Base-by-base conservation (phyloP, 2,113 vertebrate genomes). In the Cryptomyrus ogoouensis region DNA sequence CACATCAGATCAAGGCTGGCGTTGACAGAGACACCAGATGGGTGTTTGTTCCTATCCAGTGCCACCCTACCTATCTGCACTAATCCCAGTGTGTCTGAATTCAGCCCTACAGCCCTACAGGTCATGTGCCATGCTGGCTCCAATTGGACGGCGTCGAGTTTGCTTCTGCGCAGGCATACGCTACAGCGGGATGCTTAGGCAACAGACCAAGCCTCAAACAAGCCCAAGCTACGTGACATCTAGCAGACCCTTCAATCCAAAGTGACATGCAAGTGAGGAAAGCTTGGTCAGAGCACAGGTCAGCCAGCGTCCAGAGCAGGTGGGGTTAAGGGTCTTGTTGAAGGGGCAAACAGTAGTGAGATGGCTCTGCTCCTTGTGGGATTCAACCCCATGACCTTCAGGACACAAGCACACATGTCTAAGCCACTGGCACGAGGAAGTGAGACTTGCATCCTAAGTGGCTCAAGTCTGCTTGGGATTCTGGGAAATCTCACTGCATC, bases 391-490 rank as follows among this genome's bases (percentile, higher is more conserved):
- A 31, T 66, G 9, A 66, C n/a, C 58, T 66, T 66, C n/a, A 31
- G 2, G 62, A 66, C n/a, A 1, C 62, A 62, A n/a, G 24, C 24
- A 62, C 7, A 66, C 62, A 66, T 27, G n/a, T n/a, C 9, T 27
- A 66, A 27, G 62, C 58, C 8, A n/a, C 24, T 62, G 58, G 24
- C 8, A 2, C 1, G 27, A 42, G 31, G 7, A 80, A 80, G 74
- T 13, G 31, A 80, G 74, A 94, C 96, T 91, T 94, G 96, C 96
- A 83, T 91, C 93, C 94, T 97, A 92, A 94, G 95, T 10, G 93
- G 92, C 70, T 93, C 70, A 2, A 93, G 90, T 88, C 94, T 95
- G 58, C 91, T 46, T 47, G 94, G 87, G 52, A 96, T 92, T 91
- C 93, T 95, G 47, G 96, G 96, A 66, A 97, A 93, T 89, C 87